Evolutionary conservation across 2,888 invertebrate genomes (phyloP).

Genomic region (Parnassius smintheus): DNA sequence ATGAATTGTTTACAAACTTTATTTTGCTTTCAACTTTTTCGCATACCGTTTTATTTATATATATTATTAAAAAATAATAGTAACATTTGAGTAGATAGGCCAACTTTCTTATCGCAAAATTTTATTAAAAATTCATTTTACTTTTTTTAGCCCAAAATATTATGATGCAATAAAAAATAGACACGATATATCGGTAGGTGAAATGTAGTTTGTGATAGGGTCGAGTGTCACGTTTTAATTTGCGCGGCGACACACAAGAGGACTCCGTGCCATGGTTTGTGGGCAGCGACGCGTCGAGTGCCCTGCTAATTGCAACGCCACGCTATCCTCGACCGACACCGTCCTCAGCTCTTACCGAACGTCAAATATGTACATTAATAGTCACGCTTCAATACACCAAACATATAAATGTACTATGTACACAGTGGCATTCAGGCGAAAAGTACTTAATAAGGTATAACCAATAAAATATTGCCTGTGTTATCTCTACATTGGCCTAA

Average conservation of each 20-base stretch:
- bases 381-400: conserved; percentile 30
- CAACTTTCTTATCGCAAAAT: no score
- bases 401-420: conserved; percentile 10
- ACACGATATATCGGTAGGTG: conserved; percentile 60
- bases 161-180: conserved; percentile 33
- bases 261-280: conserved; percentile 63
- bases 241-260: conserved; percentile 78
- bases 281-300: conserved; percentile 67
- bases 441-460: conserved; percentile 25
- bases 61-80: no score
- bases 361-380: conserved; percentile 48
- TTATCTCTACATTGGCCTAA: conserved; percentile 36
- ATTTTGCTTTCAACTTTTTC: no score
- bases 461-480: conserved; percentile 43
- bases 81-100: no score
- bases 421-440: conserved; percentile 3
- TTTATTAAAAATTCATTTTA: not conserved
- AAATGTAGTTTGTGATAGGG: conserved; percentile 66
- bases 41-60: no score
- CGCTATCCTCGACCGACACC: conserved; percentile 54
- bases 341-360: conserved; percentile 45
- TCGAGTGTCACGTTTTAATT: conserved; percentile 78
- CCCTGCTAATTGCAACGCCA: conserved; percentile 75
- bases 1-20: no score
- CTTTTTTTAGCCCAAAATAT: not conserved